phyloP scores from a whole-genome alignment of 2,113 vertebrate species.

The Anseranas semipalmata region DNA sequence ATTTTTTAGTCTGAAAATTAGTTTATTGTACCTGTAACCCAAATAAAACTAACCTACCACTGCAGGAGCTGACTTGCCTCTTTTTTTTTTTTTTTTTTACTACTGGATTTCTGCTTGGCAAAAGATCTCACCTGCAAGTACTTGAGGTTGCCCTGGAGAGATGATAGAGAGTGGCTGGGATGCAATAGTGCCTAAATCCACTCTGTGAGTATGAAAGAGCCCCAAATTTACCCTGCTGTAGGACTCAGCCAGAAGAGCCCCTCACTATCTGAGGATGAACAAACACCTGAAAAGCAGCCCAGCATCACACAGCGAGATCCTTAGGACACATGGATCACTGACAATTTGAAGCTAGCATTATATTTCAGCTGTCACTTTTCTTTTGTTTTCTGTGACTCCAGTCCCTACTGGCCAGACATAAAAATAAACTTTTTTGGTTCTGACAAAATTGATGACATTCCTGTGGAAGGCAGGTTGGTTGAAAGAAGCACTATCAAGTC shows the following conservation, averaged over 20 bases:
- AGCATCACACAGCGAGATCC: neutral
- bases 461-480: slow-evolving; percentile 1
- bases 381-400: slow-evolving; percentile 23
- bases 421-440: slow-evolving; percentile 16
- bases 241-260: neutral
- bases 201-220: neutral
- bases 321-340: neutral
- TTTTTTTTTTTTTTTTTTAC: neutral
- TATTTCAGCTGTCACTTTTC: neutral
- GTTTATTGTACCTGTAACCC: neutral
- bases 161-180: accelerated
- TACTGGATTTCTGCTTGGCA: neutral
- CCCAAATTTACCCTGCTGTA: neutral
- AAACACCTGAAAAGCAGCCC: neutral
- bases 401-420: neutral
- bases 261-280: neutral
- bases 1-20: neutral
- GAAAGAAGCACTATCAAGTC: neutral
- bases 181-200: neutral
- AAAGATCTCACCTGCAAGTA: neutral
- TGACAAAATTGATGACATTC: slow-evolving; percentile 10
- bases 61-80: neutral
- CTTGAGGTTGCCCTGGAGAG: neutral
- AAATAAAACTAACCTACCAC: neutral
- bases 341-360: neutral